phyloP scores from a whole-genome alignment of 1,140 invertebrate species.

The Pollicipes pollicipes region DNA sequence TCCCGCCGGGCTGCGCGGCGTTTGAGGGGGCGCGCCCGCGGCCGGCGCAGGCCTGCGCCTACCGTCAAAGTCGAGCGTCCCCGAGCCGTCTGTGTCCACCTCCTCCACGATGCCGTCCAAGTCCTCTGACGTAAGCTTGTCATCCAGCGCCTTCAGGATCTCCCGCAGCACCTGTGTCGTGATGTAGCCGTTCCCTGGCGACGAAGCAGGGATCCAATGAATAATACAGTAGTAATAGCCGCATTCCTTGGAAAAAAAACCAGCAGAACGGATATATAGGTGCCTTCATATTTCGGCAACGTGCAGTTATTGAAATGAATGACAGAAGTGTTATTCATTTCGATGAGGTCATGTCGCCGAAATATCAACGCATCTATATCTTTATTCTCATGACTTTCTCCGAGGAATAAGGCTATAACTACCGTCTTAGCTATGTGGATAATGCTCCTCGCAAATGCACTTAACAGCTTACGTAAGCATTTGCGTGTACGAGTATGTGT shows the following conservation, averaged over 20 bases:
- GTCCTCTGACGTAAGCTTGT: slow-evolving; percentile 77
- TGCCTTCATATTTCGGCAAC: not conserved
- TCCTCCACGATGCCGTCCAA: slow-evolving; percentile 89
- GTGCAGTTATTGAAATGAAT: not conserved
- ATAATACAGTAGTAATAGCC: not conserved
- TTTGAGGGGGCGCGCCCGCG: too few relatives aligned
- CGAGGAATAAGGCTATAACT: too few relatives aligned
- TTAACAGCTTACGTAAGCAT: too few relatives aligned
- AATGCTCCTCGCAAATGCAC: too few relatives aligned
- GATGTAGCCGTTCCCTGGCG: slow-evolving; percentile 78
- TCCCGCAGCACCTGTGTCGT: slow-evolving; percentile 76
- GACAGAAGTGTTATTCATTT: not conserved
- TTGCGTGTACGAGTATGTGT: slow-evolving; percentile 33
- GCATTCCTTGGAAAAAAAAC: too few relatives aligned
- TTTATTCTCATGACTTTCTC: too few relatives aligned
- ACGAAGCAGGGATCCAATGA: not conserved
- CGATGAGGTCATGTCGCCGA: too few relatives aligned
- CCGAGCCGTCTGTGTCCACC: slow-evolving; percentile 82
- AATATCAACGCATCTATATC: too few relatives aligned
- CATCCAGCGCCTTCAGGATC: slow-evolving; percentile 77
- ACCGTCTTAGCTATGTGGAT: too few relatives aligned
- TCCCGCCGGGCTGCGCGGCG: too few relatives aligned
- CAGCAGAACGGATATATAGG: too few relatives aligned
- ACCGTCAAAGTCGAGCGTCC: slow-evolving; percentile 68
- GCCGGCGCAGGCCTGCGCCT: slow-evolving; percentile 15